Percentiles rank a stretch among this genome's conserved stretches.
phyloP scores from a whole-genome alignment of 2,113 vertebrate species.

The Edolisoma coerulescens region DNA sequence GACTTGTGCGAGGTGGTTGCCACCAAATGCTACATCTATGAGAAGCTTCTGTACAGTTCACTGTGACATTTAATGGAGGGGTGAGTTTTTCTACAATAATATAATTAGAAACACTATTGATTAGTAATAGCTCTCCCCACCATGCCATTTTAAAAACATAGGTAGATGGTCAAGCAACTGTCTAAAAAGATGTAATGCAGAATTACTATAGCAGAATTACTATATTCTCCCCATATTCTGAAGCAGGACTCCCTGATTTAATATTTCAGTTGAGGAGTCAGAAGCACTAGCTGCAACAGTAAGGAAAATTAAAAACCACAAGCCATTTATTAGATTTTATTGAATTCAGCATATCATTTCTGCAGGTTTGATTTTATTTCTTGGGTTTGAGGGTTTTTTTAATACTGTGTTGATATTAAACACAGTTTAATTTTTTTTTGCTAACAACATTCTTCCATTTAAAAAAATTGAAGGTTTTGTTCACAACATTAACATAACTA shows the following conservation, averaged over 20 bases:
- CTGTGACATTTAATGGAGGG: slow-evolving; percentile 48
- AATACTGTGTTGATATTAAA: not conserved
- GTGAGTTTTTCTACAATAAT: slow-evolving; percentile 33
- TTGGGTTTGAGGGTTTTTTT: not conserved
- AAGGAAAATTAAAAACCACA: not conserved
- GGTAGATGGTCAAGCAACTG: not conserved
- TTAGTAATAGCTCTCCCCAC: not conserved
- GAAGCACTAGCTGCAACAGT: not conserved
- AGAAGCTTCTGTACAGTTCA: not conserved
- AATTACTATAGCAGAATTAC: not conserved
- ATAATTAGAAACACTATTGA: not conserved
- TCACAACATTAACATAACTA: not conserved
- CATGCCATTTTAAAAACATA: not conserved
- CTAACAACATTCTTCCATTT: not conserved
- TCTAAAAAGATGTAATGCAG: not conserved
- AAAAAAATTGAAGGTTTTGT: not conserved
- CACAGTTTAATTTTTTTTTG: not conserved
- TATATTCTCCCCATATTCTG: not conserved
- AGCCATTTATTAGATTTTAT: not conserved
- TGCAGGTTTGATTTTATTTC: not conserved
- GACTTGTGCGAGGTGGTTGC: not conserved
- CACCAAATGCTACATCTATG: not conserved
- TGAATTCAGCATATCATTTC: not conserved
- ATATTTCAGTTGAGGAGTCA: not conserved
- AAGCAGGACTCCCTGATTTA: not conserved